Evolutionary conservation across 2,888 invertebrate species (phyloP).

Genomic region (Linnaemya tessellans): DNA sequence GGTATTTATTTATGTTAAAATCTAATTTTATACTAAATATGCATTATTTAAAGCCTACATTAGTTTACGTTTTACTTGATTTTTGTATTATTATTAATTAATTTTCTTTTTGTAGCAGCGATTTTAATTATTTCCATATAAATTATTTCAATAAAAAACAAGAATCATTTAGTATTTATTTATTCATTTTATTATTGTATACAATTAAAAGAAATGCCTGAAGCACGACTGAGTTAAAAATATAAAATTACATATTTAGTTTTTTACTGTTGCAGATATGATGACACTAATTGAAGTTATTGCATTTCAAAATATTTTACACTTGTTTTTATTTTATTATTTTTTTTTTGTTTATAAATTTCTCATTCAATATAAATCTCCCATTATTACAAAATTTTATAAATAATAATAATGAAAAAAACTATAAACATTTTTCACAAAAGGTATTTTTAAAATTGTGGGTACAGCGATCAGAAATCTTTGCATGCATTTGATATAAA

Average conservation of each 20-base stretch:
- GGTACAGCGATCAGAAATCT: neutral
- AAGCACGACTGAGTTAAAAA: constrained; percentile 48
- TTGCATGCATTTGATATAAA: neutral
- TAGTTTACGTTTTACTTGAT: neutral
- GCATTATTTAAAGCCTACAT: constrained; percentile 15
- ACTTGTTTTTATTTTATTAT: constrained; percentile 14
- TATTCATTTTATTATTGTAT: constrained; percentile 39
- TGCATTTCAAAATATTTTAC: constrained; percentile 37
- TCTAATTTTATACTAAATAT: constrained; percentile 52
- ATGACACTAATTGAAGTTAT: constrained; percentile 45
- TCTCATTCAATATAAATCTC: neutral
- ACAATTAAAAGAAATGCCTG: constrained; percentile 28
- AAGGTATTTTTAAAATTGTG: neutral
- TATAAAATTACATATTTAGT: neutral
- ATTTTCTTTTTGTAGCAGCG: constrained; percentile 18
- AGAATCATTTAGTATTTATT: neutral
- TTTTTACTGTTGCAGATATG: constrained; percentile 20
- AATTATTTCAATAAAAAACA: constrained; percentile 27
- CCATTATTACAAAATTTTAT: neutral
- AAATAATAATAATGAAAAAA: neutral
- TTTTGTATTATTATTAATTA: constrained; percentile 3
- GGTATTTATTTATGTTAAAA: constrained; percentile 55
- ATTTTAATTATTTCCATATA: constrained; percentile 3
- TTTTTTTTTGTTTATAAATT: neutral
- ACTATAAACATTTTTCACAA: neutral